Evolutionary conservation across 1,140 invertebrate species (phyloP).

Genomic region (Drosophila ogumai): DNA sequence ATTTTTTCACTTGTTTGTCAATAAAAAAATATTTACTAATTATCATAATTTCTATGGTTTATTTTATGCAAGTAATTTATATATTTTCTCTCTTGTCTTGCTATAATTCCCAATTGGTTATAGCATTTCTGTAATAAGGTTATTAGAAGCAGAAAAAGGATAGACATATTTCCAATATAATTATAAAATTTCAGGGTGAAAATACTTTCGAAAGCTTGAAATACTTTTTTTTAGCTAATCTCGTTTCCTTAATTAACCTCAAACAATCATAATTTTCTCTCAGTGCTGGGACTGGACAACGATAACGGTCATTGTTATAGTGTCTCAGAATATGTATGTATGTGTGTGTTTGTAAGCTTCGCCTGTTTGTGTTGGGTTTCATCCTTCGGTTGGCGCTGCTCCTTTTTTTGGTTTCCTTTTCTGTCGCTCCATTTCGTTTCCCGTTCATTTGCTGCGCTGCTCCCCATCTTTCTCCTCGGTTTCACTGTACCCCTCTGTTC

Average conservation of each 20-base stretch:
- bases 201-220: background rate
- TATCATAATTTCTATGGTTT: background rate
- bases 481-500: slow-evolving; percentile 31
- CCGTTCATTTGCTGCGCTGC: slow-evolving; percentile 59
- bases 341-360: slow-evolving; percentile 19
- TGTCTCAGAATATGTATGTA: slow-evolving; percentile 6
- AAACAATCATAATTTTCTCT: background rate
- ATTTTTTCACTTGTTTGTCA: background rate
- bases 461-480: slow-evolving; percentile 22
- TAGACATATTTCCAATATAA: no score
- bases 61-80: no score
- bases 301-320: slow-evolving; percentile 36
- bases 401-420: slow-evolving; percentile 45
- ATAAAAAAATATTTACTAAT: background rate
- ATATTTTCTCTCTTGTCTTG: background rate
- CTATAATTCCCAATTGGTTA: background rate
- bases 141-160: no score
- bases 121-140: background rate
- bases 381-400: slow-evolving; percentile 26
- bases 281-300: slow-evolving; percentile 25
- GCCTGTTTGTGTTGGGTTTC: slow-evolving; percentile 35
- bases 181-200: background rate
- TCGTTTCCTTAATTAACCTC: background rate
- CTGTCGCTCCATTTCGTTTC: slow-evolving; percentile 35
- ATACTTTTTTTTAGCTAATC: background rate